Evolutionary conservation across 2,888 invertebrate genomes (phyloP).

Genomic region (Nezara viridula): DNA sequence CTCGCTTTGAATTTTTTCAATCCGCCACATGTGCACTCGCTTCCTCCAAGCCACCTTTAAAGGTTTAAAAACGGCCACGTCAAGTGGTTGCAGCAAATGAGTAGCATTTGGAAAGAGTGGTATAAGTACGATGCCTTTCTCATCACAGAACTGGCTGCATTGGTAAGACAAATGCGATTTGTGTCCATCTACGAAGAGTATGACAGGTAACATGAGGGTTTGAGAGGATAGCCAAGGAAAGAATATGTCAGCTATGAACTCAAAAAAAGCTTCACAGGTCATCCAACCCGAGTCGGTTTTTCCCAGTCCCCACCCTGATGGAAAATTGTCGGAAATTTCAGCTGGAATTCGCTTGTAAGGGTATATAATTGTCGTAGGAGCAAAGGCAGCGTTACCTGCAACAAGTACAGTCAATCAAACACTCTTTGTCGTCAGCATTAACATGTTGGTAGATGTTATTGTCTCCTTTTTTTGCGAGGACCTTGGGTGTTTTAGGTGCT

Average conservation of each 20-base stretch:
- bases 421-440: constrained; percentile 67
- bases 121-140: constrained; percentile 64
- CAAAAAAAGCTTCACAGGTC: constrained; percentile 68
- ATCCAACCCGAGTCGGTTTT: constrained; percentile 70
- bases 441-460: constrained; percentile 66
- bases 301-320: constrained; percentile 68
- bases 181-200: constrained; percentile 69
- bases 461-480: constrained; percentile 65
- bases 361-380: constrained; percentile 64
- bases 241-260: constrained; percentile 69
- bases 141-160: constrained; percentile 63
- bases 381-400: constrained; percentile 66
- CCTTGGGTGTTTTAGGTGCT: constrained; percentile 64
- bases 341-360: constrained; percentile 64
- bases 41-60: constrained; percentile 64
- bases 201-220: constrained; percentile 67
- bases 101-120: constrained; percentile 65
- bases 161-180: constrained; percentile 67
- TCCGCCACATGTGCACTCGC: constrained; percentile 63
- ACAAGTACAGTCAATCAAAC: constrained; percentile 67
- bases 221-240: constrained; percentile 68
- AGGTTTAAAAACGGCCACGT: constrained; percentile 64
- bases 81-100: constrained; percentile 65
- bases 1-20: constrained; percentile 31
- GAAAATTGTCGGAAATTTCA: constrained; percentile 64